phyloP scores from a whole-genome alignment of 1,140 invertebrate species.

The Melipona quadrifasciata region DNA sequence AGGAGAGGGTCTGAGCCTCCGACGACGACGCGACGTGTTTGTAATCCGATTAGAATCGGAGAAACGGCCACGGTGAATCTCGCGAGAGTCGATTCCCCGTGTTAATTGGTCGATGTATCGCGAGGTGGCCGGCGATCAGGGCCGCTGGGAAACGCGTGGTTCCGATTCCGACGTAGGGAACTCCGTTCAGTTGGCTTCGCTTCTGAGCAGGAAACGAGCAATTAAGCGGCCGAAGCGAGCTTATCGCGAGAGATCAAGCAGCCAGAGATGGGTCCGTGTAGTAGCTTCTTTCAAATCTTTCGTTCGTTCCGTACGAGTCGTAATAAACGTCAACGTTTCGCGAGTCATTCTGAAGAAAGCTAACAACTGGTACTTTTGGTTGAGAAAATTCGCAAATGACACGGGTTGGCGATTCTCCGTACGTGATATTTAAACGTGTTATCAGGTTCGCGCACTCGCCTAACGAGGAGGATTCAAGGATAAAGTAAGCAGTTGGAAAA shows the following conservation, averaged over 20 bases:
- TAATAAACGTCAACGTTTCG: too few relatives aligned
- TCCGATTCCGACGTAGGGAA: conserved; percentile 28
- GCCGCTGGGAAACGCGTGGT: conserved; percentile 21
- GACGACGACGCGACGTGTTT: background rate
- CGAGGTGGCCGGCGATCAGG: background rate
- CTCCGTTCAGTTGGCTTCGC: conserved; percentile 32
- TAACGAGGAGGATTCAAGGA: too few relatives aligned
- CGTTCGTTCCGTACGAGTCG: too few relatives aligned
- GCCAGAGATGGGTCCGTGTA: too few relatives aligned
- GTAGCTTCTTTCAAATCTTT: too few relatives aligned
- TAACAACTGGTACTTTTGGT: too few relatives aligned
- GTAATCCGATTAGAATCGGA: conserved; percentile 16
- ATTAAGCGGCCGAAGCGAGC: conserved; percentile 69
- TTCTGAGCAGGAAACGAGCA: conserved; percentile 76
- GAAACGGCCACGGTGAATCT: background rate
- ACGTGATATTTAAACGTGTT: too few relatives aligned
- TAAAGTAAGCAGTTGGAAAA: too few relatives aligned
- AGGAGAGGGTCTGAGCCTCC: background rate
- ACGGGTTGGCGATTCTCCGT: too few relatives aligned
- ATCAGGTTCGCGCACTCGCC: too few relatives aligned
- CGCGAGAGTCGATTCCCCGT: conserved; percentile 5
- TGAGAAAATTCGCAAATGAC: too few relatives aligned
- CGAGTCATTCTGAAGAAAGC: too few relatives aligned
- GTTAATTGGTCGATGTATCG: conserved; percentile 5
- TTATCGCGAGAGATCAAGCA: conserved; percentile 61